Evolutionary conservation across 2,888 invertebrate genomes (phyloP).

Genomic region (Ornithoptera priamus): DNA sequence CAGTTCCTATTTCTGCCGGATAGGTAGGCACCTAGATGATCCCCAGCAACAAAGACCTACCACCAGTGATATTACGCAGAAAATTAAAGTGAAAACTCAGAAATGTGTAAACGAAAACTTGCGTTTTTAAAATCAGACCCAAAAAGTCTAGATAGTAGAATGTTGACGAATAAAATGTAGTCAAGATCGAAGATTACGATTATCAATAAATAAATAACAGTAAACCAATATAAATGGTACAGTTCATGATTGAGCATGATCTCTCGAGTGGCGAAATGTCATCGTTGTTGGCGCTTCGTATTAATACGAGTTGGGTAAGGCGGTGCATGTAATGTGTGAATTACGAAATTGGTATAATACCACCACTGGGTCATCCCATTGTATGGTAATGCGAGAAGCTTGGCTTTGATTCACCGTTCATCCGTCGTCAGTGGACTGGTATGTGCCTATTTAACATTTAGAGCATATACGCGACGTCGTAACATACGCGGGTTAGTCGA

Average conservation of each 20-base stretch:
- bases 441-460: conserved; percentile 1
- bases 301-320: conserved; percentile 23
- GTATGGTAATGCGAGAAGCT: conserved; percentile 30
- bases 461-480: not conserved
- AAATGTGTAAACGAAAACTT: too few species aligned
- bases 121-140: too few species aligned
- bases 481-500: not conserved
- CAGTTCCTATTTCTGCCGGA: too few species aligned
- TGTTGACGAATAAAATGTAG: too few species aligned
- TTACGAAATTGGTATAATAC: conserved; percentile 27
- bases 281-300: not conserved
- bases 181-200: too few species aligned
- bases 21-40: too few species aligned
- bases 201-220: not conserved
- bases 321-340: conserved; percentile 19
- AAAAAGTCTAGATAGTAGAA: too few species aligned
- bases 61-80: too few species aligned
- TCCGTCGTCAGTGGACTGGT: conserved; percentile 15
- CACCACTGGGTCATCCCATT: conserved; percentile 21
- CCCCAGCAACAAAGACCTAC: too few species aligned
- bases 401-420: conserved; percentile 26
- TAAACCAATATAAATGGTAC: not conserved
- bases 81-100: too few species aligned
- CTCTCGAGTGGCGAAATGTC: not conserved
- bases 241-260: not conserved